These are phyloP conservation scores for Cliona cf. orientalis DNA, from an alignment of 37 sponge, comb jelly and placozoan species.

Conservation along the genomic window DNA sequence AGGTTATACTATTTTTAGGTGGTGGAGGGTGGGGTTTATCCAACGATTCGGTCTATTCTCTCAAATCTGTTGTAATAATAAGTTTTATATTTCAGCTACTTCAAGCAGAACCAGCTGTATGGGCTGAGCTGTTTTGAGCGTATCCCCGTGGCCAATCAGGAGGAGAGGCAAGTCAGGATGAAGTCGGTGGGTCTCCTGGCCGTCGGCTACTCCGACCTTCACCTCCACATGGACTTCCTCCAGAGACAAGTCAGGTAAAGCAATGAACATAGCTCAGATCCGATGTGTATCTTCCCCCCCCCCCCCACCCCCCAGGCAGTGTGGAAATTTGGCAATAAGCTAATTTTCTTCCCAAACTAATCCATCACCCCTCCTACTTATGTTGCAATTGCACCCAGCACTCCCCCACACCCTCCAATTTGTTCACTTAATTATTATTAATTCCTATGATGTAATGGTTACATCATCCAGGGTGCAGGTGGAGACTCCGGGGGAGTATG, in stretches of 20 bases:
- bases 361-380: neutral
- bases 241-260: constrained; percentile 75
- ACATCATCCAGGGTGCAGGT: constrained; percentile 43
- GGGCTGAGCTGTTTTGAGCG: constrained; percentile 92
- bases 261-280: neutral
- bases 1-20: no score
- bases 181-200: constrained; percentile 93
- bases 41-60: no score
- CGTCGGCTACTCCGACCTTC: constrained; percentile 68
- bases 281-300: no score
- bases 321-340: neutral
- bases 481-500: constrained; percentile 70
- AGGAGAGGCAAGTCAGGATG: constrained; percentile 97
- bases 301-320: neutral
- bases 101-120: constrained; percentile 74
- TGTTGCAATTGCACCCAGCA: neutral
- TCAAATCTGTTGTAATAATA: no score
- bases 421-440: neutral
- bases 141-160: constrained; percentile 76
- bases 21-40: no score
- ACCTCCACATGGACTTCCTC: constrained; percentile 85
- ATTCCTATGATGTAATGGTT: neutral
- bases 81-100: no score
- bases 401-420: neutral
- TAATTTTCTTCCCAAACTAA: no score